These are phyloP conservation scores for Vollenhovia emeryi DNA, from an alignment of 1,140 invertebrate species.

Conservation along the genomic window DNA sequence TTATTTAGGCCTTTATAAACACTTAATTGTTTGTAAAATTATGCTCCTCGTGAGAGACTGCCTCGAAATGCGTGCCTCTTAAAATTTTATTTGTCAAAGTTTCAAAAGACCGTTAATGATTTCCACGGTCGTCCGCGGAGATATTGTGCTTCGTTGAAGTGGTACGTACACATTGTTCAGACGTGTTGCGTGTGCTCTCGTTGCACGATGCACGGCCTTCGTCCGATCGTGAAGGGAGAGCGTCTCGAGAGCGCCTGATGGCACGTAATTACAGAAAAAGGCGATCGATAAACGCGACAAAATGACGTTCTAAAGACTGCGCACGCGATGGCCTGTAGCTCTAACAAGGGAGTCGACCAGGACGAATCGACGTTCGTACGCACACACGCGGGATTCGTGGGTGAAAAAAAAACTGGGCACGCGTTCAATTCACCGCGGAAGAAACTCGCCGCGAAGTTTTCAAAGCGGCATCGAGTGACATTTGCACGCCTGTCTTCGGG, in stretches of 20 bases:
- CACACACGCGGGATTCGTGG: slow-evolving; percentile 20
- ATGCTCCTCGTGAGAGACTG: background rate
- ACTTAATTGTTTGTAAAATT: background rate
- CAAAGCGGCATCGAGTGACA: slow-evolving; percentile 20
- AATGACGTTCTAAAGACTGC: slow-evolving; percentile 76
- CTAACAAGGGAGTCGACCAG: slow-evolving; percentile 65
- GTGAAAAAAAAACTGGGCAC: slow-evolving; percentile 10
- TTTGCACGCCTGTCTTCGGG: slow-evolving; percentile 25
- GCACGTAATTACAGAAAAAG: slow-evolving; percentile 77
- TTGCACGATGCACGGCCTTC: slow-evolving; percentile 23
- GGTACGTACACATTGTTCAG: slow-evolving; percentile 17
- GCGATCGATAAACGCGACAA: slow-evolving; percentile 76
- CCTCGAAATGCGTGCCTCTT: background rate
- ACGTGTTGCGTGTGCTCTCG: background rate
- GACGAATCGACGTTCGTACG: slow-evolving; percentile 29
- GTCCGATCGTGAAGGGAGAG: slow-evolving; percentile 56
- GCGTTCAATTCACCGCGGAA: slow-evolving; percentile 43
- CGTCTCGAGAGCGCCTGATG: slow-evolving; percentile 52
- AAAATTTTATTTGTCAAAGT: background rate
- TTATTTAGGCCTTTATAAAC: background rate
- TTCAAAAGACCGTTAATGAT: background rate
- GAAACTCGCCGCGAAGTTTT: slow-evolving; percentile 56
- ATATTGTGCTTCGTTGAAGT: slow-evolving; percentile 11
- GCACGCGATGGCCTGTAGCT: slow-evolving; percentile 70
- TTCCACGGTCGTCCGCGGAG: background rate